phyloP scores from a whole-genome alignment of 2,888 invertebrate species.

The Oscheius sp. region DNA sequence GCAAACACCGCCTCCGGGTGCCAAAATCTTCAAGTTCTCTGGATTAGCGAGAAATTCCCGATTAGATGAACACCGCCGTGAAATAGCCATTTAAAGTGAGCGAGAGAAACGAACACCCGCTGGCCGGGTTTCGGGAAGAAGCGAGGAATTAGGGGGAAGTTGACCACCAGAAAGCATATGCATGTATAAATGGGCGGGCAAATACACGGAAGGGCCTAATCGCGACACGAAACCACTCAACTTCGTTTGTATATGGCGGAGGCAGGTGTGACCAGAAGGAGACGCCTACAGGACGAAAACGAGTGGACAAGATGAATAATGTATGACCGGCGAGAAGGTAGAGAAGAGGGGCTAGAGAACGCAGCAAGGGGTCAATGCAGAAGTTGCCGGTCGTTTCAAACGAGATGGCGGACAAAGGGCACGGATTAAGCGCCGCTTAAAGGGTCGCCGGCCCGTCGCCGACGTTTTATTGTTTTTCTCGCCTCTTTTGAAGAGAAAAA shows the following conservation, averaged over 20 bases:
- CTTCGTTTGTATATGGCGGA: constrained; percentile 21
- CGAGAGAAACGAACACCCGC: constrained; percentile 4
- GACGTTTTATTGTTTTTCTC: neutral
- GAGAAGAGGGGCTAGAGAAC: neutral
- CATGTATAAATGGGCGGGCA: constrained; percentile 32
- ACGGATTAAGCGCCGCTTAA: constrained; percentile 30
- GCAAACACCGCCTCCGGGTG: constrained; percentile 25
- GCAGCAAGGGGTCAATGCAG: constrained; percentile 13
- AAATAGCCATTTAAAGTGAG: constrained; percentile 18
- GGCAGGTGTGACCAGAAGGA: constrained; percentile 11
- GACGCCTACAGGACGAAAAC: neutral
- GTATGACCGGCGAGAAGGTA: constrained; percentile 18
- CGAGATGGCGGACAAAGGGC: constrained; percentile 35
- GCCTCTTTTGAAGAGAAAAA: constrained; percentile 44
- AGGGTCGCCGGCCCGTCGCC: too few species aligned
- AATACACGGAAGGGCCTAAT: constrained; percentile 34
- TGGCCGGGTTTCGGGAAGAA: neutral
- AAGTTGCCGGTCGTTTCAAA: constrained; percentile 18
- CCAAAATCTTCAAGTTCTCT: constrained; percentile 27
- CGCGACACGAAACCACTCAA: constrained; percentile 37
- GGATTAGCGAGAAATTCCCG: neutral
- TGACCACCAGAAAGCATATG: constrained; percentile 14
- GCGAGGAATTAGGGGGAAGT: neutral
- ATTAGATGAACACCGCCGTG: constrained; percentile 10
- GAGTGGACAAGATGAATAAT: constrained; percentile 29